Conservation (phyloP, 2,113 vertebrate species). For the Meles meles region DNA sequence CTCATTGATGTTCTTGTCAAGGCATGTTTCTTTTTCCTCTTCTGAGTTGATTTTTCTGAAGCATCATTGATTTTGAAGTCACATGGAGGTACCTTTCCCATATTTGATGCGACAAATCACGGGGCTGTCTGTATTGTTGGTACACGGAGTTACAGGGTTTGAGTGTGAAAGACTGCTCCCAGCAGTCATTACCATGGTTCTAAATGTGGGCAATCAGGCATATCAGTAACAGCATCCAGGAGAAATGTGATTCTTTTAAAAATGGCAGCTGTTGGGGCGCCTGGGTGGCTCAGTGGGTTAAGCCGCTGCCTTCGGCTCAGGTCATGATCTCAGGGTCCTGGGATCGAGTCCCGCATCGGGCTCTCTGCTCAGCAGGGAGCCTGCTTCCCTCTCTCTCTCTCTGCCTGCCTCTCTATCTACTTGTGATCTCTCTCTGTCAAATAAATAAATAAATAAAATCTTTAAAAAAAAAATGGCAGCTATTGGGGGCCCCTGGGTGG, state of each 20-base stretch:
- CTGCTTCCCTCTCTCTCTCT: too few relatives aligned
- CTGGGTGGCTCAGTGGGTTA: too few relatives aligned
- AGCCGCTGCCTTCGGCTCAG: too few relatives aligned
- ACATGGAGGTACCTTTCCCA: not conserved
- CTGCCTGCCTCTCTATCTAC: too few relatives aligned
- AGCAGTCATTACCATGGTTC: too few relatives aligned
- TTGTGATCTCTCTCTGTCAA: too few relatives aligned
- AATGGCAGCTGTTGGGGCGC: not conserved
- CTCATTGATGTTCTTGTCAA: not conserved
- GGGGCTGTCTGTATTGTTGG: not conserved
- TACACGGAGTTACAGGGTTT: not conserved
- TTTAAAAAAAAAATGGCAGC: too few relatives aligned
- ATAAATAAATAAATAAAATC: too few relatives aligned
- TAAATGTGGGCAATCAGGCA: not conserved
- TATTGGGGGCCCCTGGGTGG: too few relatives aligned
- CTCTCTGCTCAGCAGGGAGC: too few relatives aligned
- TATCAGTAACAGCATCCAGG: accelerated
- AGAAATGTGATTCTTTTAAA: not conserved
- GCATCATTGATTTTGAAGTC: not conserved
- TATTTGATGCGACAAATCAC: not conserved
- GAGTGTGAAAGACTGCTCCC: not conserved
- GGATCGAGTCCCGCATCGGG: too few relatives aligned
- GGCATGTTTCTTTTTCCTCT: not conserved
- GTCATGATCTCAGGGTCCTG: too few relatives aligned
- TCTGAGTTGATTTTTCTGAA: not conserved